Evolutionary conservation across 2,797 vertebrate species (phyloP).

Genomic region (Paramormyrops hopkinsi): DNA sequence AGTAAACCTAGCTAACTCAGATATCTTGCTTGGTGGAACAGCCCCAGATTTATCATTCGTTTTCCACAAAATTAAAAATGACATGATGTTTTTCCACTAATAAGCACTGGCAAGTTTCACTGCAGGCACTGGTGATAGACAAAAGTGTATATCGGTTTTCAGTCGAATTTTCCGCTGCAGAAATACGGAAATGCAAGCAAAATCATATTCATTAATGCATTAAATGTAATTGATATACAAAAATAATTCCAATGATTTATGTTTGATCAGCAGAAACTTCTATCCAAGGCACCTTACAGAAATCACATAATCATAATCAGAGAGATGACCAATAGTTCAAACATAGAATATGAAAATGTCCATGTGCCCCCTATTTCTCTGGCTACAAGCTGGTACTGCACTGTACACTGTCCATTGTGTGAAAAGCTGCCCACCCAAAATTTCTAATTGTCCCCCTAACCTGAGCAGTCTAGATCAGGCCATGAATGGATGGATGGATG

Average conservation of each 20-base stretch:
- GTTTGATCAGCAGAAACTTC: background rate
- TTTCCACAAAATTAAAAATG: background rate
- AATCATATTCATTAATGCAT: background rate
- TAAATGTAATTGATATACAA: background rate
- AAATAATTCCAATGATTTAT: background rate
- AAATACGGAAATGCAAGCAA: background rate
- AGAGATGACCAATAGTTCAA: background rate
- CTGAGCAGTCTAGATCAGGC: background rate
- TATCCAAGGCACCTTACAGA: background rate
- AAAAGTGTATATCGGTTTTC: background rate
- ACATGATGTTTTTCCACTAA: background rate
- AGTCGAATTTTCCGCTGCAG: background rate
- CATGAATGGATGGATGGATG: background rate
- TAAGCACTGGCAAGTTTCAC: background rate
- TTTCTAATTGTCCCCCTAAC: background rate
- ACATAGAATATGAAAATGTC: background rate
- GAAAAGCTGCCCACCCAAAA: background rate
- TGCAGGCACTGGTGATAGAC: background rate
- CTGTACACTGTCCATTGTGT: background rate
- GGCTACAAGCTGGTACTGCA: background rate
- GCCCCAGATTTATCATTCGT: background rate
- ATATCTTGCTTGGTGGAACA: background rate
- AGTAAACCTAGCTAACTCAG: background rate
- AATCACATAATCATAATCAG: background rate
- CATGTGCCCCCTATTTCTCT: background rate